Evolutionary conservation across 2,888 invertebrate species (phyloP), one percentile per base, ranked within the genome.

Genomic region (Ischnura elegans): DNA sequence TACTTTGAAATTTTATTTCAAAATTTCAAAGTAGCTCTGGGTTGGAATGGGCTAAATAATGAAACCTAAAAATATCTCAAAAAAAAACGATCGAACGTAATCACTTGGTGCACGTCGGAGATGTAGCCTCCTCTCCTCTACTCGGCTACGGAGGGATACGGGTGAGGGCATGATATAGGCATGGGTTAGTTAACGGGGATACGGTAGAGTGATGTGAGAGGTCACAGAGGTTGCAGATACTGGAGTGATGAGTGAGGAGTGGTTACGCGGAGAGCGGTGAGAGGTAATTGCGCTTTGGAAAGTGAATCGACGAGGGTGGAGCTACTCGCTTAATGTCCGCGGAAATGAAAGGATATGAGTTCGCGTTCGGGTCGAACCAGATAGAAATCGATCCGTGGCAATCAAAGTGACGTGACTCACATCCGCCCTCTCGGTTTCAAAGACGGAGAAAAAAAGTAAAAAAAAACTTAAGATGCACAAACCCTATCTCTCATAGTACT

Each of bases 241-340:
- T 21, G 43, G 86, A 21, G 21, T 86, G 43, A 86, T 45, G 42
- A n/a, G 25, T 2, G 46, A 45, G 43, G 45, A 10, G 45, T 13
- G 8, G 45, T 45, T 45, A 0, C n/a, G 45, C 5, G 86, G 46
- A 19, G n/a, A n/a, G n/a, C 21, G 86, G 6, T 45, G 45, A 3
- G 19, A 3, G 21, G 61, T 90, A 90, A 90, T 55, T 66, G 90
- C 25, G 36, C 87, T 55, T 87, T 55, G 36, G 90, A 90, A 90
- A 45, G 90, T 42, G 42, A 43, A 55, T 90, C 90, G 55, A 13
- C 16, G 51, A 51, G 42, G 76, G 36, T 43, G 42, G 61, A 51
- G 61, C n/a, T 25, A 43, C 61, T 61, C 13, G 90, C 76, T 66
- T 61, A 90, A 90, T 90, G 55, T 61, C 61, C 43, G 16, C 25